phyloP scores from a whole-genome alignment of 2,113 vertebrate genomes.

The Stictonetta naevosa region DNA sequence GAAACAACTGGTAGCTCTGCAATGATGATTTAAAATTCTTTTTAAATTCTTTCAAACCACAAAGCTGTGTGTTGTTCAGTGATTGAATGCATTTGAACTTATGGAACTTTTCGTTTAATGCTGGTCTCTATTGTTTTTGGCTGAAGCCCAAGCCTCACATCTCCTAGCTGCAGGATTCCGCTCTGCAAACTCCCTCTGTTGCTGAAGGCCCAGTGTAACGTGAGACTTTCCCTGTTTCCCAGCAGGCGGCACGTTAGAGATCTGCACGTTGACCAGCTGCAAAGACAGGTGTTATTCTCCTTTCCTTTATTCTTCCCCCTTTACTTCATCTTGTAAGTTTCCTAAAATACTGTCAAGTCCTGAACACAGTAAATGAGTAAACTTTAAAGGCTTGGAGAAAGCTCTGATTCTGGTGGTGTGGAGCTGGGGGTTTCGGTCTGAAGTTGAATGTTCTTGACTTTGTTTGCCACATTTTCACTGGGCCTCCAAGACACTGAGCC shows the following conservation, averaged over 20 bases:
- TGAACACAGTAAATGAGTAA: conserved; percentile 16
- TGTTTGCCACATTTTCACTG: background rate
- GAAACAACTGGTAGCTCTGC: conserved; percentile 68
- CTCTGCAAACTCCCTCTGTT: conserved; percentile 73
- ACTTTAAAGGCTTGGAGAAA: conserved; percentile 1
- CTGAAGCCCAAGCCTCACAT: conserved; percentile 79
- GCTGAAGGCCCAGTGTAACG: conserved; percentile 74
- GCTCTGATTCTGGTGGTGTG: background rate
- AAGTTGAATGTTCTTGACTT: background rate
- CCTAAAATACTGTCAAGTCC: background rate
- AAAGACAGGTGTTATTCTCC: conserved; percentile 77
- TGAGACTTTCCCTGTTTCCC: conserved; percentile 66
- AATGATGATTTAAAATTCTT: conserved; percentile 63
- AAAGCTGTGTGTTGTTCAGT: conserved; percentile 22
- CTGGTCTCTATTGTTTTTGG: conserved; percentile 78
- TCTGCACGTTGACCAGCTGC: conserved; percentile 78
- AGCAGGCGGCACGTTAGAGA: conserved; percentile 77
- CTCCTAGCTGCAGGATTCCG: conserved; percentile 77
- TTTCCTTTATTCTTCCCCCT: conserved; percentile 50
- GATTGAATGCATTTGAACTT: conserved; percentile 75
- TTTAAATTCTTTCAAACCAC: conserved; percentile 64
- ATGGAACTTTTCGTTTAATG: conserved; percentile 75
- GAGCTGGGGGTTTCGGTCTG: background rate
- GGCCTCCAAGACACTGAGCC: background rate
- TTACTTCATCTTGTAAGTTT: conserved; percentile 55